Evolutionary conservation across 1,140 invertebrate species (phyloP), one percentile per base, ranked within the genome.

Genomic region (Penaeus vannamei): DNA sequence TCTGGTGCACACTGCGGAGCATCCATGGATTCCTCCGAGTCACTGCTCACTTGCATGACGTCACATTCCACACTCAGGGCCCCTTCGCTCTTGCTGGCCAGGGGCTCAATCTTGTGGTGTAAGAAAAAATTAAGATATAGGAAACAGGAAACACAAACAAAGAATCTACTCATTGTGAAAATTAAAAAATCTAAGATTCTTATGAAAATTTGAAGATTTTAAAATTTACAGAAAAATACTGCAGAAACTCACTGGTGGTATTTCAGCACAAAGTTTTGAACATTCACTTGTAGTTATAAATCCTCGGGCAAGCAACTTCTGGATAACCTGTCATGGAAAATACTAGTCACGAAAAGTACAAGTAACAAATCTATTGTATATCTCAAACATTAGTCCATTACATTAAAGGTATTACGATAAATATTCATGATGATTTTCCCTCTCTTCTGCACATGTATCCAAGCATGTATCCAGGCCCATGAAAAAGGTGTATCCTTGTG

Each of bases 271-370:
- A 26, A 90, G 86, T 69, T 90, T 90, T 53, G 69, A 84, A 42
- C 90, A 90, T 85, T 90, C 90, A 69, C 82, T 90, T 32, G 80
- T 87, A 53, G 90, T 87, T 22, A 90, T 90, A 83, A 87, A 90
- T 53, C 90, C 90, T 84, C 90, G 46, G 12, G 85, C 90, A 60
- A 90, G 83, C 80, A 90, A 66, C 69, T 90, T 90, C 69, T 90
- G 85, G n/a, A 90, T 87, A 7, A 90, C 90, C 90, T 90, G 69
- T 64, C n/a, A 60, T 32, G 4, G 64, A 86, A 90, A 82, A 32
- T 23, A 72, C n/a, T 72, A n/a, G 32, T 32, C 53, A 53, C 12
- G 53, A 17, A 17, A 12, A 53, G 53, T 53, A 17, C 10, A 53
- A 17, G 53, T 53, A 53, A 53, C 53, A 53, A 53, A 53, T 2